phyloP scores from a whole-genome alignment of 2,888 invertebrate genomes.

The Malachius bipustulatus region DNA sequence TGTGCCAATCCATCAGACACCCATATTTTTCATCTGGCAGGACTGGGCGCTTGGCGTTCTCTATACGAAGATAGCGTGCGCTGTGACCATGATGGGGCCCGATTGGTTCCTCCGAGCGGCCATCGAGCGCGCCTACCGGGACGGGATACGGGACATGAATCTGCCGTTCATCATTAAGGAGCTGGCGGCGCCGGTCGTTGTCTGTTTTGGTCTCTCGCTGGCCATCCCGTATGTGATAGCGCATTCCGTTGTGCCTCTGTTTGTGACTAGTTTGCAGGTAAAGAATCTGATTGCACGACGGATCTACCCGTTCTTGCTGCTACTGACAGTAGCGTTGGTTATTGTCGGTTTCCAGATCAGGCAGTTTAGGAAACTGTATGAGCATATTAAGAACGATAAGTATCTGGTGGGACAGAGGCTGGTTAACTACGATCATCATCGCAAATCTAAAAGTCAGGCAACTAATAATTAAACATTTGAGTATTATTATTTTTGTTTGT shows the following conservation, averaged over 20 bases:
- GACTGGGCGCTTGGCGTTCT: conserved; percentile 98
- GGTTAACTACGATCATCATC: conserved; percentile 85
- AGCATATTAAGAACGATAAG: conserved; percentile 98
- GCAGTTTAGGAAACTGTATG: conserved; percentile 88
- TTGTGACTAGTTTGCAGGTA: conserved; percentile 49
- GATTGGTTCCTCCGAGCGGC: conserved; percentile 88
- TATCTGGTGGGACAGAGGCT: conserved; percentile 93
- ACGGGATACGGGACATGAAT: conserved; percentile 88
- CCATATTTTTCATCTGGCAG: conserved; percentile 79
- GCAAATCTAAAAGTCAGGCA: conserved; percentile 46
- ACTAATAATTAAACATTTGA: too few species aligned
- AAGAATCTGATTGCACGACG: conserved; percentile 70
- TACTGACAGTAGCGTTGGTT: conserved; percentile 53
- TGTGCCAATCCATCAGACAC: conserved; percentile 85
- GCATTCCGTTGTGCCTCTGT: conserved; percentile 59
- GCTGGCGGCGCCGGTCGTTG: conserved; percentile 80
- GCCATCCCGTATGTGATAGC: conserved; percentile 89
- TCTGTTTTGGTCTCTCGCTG: conserved; percentile 77
- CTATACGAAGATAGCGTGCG: conserved; percentile 95
- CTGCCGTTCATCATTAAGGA: conserved; percentile 73
- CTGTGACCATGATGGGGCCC: conserved; percentile 94
- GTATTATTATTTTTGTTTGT: too few species aligned
- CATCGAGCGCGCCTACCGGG: conserved; percentile 86
- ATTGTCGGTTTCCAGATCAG: conserved; percentile 77
- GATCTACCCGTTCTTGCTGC: conserved; percentile 80